These are phyloP conservation scores for Silvanus unidentatus DNA, from an alignment of 2,888 invertebrate species.

Conservation along the genomic window DNA sequence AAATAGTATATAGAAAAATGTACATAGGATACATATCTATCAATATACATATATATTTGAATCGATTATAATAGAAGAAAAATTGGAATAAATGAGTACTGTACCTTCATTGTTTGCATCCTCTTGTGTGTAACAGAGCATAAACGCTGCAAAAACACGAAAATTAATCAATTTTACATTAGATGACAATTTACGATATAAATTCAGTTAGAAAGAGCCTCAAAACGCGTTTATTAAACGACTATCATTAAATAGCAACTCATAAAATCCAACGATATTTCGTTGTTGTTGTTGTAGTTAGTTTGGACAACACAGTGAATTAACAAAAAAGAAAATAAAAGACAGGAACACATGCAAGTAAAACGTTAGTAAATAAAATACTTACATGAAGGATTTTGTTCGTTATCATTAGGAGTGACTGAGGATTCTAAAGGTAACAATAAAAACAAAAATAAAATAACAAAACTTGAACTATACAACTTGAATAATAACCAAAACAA, in stretches of 20 bases:
- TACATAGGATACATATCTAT: constrained; percentile 4
- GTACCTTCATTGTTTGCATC: constrained; percentile 86
- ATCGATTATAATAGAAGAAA: constrained; percentile 19
- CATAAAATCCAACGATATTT: no score
- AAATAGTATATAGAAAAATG: no score
- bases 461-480: constrained; percentile 18
- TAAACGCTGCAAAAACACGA: constrained; percentile 76
- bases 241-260: no score
- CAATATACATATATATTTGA: constrained; percentile 20
- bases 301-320: no score
- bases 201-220: constrained; percentile 1
- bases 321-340: no score
- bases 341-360: neutral
- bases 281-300: no score
- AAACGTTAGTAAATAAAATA: constrained; percentile 24
- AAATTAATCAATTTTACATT: neutral
- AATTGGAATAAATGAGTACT: constrained; percentile 35
- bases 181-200: neutral
- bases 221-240: no score
- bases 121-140: constrained; percentile 92
- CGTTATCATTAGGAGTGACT: constrained; percentile 44
- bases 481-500: constrained; percentile 1
- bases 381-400: constrained; percentile 45
- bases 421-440: constrained; percentile 43
- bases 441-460: constrained; percentile 28